These are phyloP conservation scores for Verasper variegatus DNA, from an alignment of 2,113 vertebrate genomes.

Conservation along the genomic window DNA sequence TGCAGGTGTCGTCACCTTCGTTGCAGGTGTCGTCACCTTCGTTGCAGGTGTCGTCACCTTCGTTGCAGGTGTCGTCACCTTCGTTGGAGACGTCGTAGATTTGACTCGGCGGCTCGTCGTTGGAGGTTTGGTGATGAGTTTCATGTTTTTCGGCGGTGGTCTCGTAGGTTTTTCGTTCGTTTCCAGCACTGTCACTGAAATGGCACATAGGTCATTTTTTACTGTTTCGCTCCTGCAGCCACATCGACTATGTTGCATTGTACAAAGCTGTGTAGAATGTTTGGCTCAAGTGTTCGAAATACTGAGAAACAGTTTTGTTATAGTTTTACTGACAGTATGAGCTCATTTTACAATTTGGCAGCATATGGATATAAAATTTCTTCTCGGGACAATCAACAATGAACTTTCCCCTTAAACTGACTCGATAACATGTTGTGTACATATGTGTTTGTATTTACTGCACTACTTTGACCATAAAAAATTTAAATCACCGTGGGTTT, in stretches of 20 bases:
- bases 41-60: not conserved
- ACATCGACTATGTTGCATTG: slow-evolving; percentile 11
- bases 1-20: too few relatives aligned
- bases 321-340: slow-evolving; percentile 46
- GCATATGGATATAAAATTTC: too few relatives aligned
- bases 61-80: not conserved
- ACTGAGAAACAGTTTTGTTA: not conserved
- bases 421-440: not conserved
- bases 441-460: too few relatives aligned
- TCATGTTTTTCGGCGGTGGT: slow-evolving; percentile 72
- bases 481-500: not conserved
- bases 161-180: slow-evolving; percentile 75
- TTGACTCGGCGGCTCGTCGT: slow-evolving; percentile 33
- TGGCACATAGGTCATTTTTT: slow-evolving; percentile 24
- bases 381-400: too few relatives aligned
- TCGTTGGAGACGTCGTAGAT: not conserved
- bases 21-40: too few relatives aligned
- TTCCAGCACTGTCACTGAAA: slow-evolving; percentile 78
- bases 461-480: too few relatives aligned
- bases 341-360: slow-evolving; percentile 28
- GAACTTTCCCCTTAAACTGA: not conserved
- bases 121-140: slow-evolving; percentile 59
- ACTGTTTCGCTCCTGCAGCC: slow-evolving; percentile 3
- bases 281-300: not conserved
- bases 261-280: slow-evolving; percentile 15